These are phyloP conservation scores for Cromileptes altivelis DNA, from an alignment of 2,113 vertebrate species.

Conservation along the genomic window DNA sequence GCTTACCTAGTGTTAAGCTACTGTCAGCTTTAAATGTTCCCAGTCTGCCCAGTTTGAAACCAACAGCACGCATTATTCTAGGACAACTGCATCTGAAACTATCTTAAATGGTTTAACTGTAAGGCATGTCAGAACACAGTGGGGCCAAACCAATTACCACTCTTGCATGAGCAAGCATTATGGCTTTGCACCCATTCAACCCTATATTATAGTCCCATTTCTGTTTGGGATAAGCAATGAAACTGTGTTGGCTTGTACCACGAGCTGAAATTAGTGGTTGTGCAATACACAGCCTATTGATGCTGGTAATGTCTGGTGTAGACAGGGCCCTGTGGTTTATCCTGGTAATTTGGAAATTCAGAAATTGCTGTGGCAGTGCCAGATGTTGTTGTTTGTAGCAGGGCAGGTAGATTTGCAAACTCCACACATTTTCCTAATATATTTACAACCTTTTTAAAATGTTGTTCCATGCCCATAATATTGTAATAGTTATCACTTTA, in stretches of 20 bases:
- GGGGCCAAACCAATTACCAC: slow-evolving; percentile 61
- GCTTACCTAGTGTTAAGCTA: slow-evolving; percentile 16
- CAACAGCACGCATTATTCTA: background rate
- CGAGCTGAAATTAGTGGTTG: slow-evolving; percentile 30
- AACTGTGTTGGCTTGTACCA: slow-evolving; percentile 32
- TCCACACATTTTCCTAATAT: background rate
- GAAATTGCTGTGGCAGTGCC: background rate
- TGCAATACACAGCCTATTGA: slow-evolving; percentile 7
- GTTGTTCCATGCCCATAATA: background rate
- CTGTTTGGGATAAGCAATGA: slow-evolving; percentile 53
- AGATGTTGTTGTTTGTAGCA: background rate
- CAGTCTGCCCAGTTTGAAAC: background rate
- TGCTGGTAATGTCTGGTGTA: background rate
- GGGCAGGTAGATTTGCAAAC: background rate
- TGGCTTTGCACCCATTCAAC: slow-evolving; percentile 69
- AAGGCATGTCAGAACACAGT: slow-evolving; percentile 59
- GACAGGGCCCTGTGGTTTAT: background rate
- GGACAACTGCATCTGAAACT: slow-evolving; percentile 24
- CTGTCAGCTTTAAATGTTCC: background rate
- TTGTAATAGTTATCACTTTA: background rate
- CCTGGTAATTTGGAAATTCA: slow-evolving; percentile 4
- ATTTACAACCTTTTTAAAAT: background rate
- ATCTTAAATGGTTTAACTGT: slow-evolving; percentile 40
- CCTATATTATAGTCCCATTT: slow-evolving; percentile 42
- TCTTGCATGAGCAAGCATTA: slow-evolving; percentile 60